A percentile compares a stretch with the other conserved stretches of the same genome.
Conservation (phyloP, 2,888 invertebrate genomes). For the Elysia crispata region DNA sequence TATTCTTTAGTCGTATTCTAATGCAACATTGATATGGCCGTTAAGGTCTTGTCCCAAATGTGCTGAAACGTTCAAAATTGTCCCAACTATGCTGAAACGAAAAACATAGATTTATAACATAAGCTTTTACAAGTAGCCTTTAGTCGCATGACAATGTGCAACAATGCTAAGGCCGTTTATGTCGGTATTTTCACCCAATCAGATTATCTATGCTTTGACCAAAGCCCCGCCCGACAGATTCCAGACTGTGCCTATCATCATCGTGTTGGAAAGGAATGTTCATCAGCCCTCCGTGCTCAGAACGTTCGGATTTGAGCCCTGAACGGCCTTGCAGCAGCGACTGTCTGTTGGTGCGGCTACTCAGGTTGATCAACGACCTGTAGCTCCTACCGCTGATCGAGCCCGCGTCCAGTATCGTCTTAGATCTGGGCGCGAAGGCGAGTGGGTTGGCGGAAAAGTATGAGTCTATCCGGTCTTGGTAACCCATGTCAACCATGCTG, state of each 20-base stretch:
- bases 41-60: no score
- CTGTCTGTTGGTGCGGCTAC: neutral
- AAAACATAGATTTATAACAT: no score
- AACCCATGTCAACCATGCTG: constrained; percentile 49
- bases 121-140: neutral
- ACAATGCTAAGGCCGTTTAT: neutral
- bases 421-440: constrained; percentile 55
- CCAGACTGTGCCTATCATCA: constrained; percentile 11
- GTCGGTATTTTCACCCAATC: neutral
- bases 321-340: neutral
- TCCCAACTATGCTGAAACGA: no score
- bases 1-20: neutral
- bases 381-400: constrained; percentile 45
- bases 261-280: constrained; percentile 1
- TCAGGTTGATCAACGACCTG: constrained; percentile 29
- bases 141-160: neutral
- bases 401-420: constrained; percentile 48
- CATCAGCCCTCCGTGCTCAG: constrained; percentile 17
- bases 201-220: neutral
- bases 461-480: constrained; percentile 57
- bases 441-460: constrained; percentile 58
- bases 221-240: constrained; percentile 14
- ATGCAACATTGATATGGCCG: no score
- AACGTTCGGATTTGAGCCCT: constrained; percentile 22
- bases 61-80: no score